Percentiles rank a stretch among this genome's conserved stretches.
Evolutionary conservation across 2,113 vertebrate species (phyloP).

Genomic region (Osmerus mordax): DNA sequence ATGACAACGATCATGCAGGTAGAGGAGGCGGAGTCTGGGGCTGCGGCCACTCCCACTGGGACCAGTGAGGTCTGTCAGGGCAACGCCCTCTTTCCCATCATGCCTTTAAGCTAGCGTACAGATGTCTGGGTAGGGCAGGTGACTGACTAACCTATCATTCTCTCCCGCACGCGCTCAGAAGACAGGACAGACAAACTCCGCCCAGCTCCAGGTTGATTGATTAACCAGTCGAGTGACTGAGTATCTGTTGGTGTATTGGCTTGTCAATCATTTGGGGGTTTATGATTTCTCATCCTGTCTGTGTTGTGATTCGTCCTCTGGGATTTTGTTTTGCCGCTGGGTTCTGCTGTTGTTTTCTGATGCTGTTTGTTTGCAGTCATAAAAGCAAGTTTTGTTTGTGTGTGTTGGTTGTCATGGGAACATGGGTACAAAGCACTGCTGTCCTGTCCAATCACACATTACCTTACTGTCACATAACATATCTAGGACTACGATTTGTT

Average conservation of each 20-base stretch:
- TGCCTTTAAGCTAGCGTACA: conserved; percentile 21
- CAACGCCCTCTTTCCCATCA: conserved; percentile 50
- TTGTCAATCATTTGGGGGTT: conserved; percentile 35
- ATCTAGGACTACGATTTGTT: too few species aligned
- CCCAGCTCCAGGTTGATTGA: conserved; percentile 2
- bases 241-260: conserved; percentile 41
- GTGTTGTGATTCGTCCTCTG: background rate
- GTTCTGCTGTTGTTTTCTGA: background rate
- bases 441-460: background rate
- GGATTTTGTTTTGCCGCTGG: background rate
- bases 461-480: too few species aligned
- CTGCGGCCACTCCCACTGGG: conserved; percentile 44
- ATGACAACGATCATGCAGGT: conserved; percentile 66
- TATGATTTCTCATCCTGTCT: conserved; percentile 13
- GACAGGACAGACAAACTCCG: background rate
- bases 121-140: background rate
- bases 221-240: conserved; percentile 29
- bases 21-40: conserved; percentile 70
- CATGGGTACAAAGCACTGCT: background rate
- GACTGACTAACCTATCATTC: conserved; percentile 17
- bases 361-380: background rate
- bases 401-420: background rate
- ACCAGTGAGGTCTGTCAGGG: conserved; percentile 80
- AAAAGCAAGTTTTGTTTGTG: background rate
- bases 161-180: background rate